Percentiles rank a stretch among this genome's conserved stretches.
Conservation (phyloP, 2,888 invertebrate species). For the Drosophila rellima region DNA sequence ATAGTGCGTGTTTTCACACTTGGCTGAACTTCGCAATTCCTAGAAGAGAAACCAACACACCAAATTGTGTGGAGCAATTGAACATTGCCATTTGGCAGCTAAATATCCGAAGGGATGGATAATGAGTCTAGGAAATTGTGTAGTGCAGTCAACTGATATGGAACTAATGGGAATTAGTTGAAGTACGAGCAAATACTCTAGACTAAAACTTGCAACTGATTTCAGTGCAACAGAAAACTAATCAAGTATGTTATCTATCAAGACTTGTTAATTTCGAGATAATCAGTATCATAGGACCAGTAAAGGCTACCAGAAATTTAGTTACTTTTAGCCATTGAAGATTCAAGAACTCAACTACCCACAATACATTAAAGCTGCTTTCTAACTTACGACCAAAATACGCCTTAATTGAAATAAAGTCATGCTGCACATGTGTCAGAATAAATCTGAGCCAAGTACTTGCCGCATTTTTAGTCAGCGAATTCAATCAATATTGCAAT, state of each 20-base stretch:
- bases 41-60: neutral
- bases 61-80: conserved; percentile 41
- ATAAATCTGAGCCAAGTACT: neutral
- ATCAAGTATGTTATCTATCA: conserved; percentile 1
- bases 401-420: too few relatives aligned
- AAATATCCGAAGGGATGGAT: conserved; percentile 23
- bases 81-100: conserved; percentile 38
- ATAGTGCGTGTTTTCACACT: conserved; percentile 73
- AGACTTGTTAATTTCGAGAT: neutral
- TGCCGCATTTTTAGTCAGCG: neutral
- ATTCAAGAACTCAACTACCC: too few relatives aligned
- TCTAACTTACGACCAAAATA: too few relatives aligned
- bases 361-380: too few relatives aligned
- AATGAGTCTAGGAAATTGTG: conserved; percentile 34
- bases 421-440: neutral
- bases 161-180: conserved; percentile 30
- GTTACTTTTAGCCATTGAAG: neutral
- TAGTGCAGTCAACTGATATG: conserved; percentile 31
- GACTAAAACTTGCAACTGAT: conserved; percentile 2
- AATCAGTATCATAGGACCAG: neutral
- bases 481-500: conserved; percentile 23
- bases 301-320: neutral
- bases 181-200: neutral
- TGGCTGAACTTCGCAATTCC: conserved; percentile 22
- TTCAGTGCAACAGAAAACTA: conserved; percentile 5